Evolutionary conservation across 2,888 invertebrate species (phyloP).

Genomic region (Nycteola revayana): DNA sequence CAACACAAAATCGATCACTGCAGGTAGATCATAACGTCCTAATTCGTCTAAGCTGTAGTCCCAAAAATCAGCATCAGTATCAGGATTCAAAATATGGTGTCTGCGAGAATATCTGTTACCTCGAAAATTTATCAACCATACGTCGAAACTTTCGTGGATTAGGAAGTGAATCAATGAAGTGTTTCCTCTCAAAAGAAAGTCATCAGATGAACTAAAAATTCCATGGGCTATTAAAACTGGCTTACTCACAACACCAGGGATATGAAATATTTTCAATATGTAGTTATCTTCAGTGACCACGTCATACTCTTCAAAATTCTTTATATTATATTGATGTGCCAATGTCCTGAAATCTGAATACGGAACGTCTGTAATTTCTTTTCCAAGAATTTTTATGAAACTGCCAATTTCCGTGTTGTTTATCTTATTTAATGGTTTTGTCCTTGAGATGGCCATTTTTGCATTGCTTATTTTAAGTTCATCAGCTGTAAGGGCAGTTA

Average conservation of each 20-base stretch:
- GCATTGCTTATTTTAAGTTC: too few relatives aligned
- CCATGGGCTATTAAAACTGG: slow-evolving; percentile 3
- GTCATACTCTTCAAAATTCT: slow-evolving; percentile 1
- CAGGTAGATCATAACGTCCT: slow-evolving; percentile 12
- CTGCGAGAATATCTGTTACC: slow-evolving; percentile 17
- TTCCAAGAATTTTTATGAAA: too few relatives aligned
- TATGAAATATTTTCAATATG: neutral
- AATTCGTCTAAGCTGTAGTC: slow-evolving; percentile 18
- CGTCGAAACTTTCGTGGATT: slow-evolving; percentile 7
- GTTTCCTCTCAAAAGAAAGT: slow-evolving; percentile 9
- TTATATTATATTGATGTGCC: too few relatives aligned
- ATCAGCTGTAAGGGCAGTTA: too few relatives aligned
- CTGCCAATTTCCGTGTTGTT: too few relatives aligned
- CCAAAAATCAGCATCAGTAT: slow-evolving; percentile 13
- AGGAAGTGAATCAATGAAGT: slow-evolving; percentile 11
- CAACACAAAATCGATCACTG: slow-evolving; percentile 14
- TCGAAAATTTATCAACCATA: slow-evolving; percentile 18
- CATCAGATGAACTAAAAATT: slow-evolving; percentile 4
- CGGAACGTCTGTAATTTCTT: too few relatives aligned
- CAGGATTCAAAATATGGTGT: slow-evolving; percentile 12
- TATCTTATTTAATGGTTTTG: too few relatives aligned
- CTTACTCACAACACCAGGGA: slow-evolving; percentile 1
- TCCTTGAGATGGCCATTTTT: too few relatives aligned
- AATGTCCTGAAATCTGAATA: too few relatives aligned
- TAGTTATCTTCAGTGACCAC: neutral